Base-by-base conservation (phyloP, 2,888 invertebrate genomes). In the Pandemis cinnamomeana region DNA sequence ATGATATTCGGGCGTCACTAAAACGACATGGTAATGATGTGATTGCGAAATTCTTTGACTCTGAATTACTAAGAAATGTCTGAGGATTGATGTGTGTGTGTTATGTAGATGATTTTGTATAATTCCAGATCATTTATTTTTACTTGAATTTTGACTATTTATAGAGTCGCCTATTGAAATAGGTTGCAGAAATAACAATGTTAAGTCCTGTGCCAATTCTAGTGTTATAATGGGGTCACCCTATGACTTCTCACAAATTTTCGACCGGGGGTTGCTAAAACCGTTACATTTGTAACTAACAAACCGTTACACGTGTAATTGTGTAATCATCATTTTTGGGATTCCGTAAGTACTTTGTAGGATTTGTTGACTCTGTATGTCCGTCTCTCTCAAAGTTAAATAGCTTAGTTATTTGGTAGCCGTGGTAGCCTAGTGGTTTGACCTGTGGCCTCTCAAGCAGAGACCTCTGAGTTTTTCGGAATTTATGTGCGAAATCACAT, bases 201-300 rank as follows among this genome's bases (percentile, higher is more conserved):
- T 67, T 13, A 7, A 67, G 71, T 66, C 67, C 66, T 67, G 71
- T 48, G 66, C 58, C 48, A 71, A 67, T 71, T 71, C 51, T 71
- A 51, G 71, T 58, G 55, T 71, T 48, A 20, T 36, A 67, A 71
- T 71, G 66, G 48, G 66, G 71, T 71, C 71, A 71, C 71, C 60
- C 71, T 71, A 71, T 71, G 53, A 60, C 8, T 67, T 61, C 60
- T 44, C 66, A 51, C 42, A 41, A 41, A 71, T 42, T 20, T 48
- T 27, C 66, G 20, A n/a, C 15, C 44, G 55, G 71, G 66, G 66
- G 67, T 60, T 67, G 60, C 71, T 51, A 71, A 53, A 71, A 67
- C 71, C 44, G 71, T 71, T 67, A 48, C 36, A 64, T 46, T 36
- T 36, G 27, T 36, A 4, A 36, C 27, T 36, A 36, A 36, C 0